Conservation (phyloP, 2,797 vertebrate genomes). For the Antrozous pallidus region DNA sequence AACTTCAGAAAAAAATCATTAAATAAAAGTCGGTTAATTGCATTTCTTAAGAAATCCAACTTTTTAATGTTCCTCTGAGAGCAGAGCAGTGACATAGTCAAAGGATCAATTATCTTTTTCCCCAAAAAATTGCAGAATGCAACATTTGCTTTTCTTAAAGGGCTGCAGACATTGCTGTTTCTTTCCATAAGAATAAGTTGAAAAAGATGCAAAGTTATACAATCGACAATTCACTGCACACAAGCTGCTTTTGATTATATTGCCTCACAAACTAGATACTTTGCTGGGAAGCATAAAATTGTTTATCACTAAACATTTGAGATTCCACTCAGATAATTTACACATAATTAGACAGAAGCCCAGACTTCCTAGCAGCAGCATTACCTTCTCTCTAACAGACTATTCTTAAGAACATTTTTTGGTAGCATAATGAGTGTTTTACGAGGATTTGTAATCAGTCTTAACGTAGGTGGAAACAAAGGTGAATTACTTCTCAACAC, state of each 20-base stretch:
- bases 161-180: conserved; percentile 49
- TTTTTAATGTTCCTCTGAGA: conserved; percentile 72
- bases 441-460: conserved; percentile 71
- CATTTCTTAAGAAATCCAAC: conserved; percentile 69
- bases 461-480: conserved; percentile 66
- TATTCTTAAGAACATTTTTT: conserved; percentile 61
- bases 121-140: conserved; percentile 1
- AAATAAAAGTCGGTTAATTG: conserved; percentile 66
- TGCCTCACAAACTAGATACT: conserved; percentile 68
- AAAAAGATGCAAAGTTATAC: conserved; percentile 56
- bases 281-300: conserved; percentile 68
- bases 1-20: conserved; percentile 63
- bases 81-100: background rate
- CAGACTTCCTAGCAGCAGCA: conserved; percentile 6
- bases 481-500: conserved; percentile 64
- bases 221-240: conserved; percentile 57
- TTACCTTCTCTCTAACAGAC: conserved; percentile 36
- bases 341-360: conserved; percentile 72
- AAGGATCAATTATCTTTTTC: conserved; percentile 64
- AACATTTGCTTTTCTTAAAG: conserved; percentile 43
- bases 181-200: conserved; percentile 52
- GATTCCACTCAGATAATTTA: conserved; percentile 75
- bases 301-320: conserved; percentile 74
- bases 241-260: conserved; percentile 70
- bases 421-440: conserved; percentile 69